Conservation (phyloP, 2,113 vertebrate species). For the Plectropomus leopardus region DNA sequence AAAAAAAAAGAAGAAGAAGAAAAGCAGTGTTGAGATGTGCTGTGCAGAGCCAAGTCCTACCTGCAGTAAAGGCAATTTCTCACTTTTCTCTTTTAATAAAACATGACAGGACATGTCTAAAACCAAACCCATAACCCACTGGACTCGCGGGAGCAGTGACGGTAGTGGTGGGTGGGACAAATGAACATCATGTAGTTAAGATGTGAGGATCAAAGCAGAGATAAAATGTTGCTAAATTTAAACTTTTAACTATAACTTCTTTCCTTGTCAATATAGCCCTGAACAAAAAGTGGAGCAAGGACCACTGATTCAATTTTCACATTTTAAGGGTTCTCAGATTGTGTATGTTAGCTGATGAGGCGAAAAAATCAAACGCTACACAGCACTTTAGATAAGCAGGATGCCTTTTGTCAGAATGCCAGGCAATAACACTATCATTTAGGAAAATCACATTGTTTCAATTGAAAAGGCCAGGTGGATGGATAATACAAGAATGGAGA, state of each 20-base stretch:
- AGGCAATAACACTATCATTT: constrained; percentile 16
- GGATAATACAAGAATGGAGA: constrained; percentile 20
- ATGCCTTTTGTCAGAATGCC: constrained; percentile 37
- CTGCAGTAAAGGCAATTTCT: constrained; percentile 25
- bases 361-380: constrained; percentile 13
- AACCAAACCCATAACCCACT: constrained; percentile 9
- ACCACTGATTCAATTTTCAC: constrained; percentile 60
- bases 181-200: constrained; percentile 20
- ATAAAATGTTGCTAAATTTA: constrained; percentile 36
- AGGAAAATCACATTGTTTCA: constrained; percentile 30
- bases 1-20: constrained; percentile 4
- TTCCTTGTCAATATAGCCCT: constrained; percentile 18
- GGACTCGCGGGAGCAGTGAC: neutral
- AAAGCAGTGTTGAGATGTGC: constrained; percentile 12
- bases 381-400: constrained; percentile 49
- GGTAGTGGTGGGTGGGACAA: constrained; percentile 12
- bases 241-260: neutral
- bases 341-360: constrained; percentile 46
- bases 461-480: constrained; percentile 26
- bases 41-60: neutral
- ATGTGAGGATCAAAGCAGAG: constrained; percentile 25
- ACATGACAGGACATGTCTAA: constrained; percentile 4
- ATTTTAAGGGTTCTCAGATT: constrained; percentile 72
- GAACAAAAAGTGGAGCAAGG: constrained; percentile 41
- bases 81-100: constrained; percentile 17